phyloP scores from a whole-genome alignment of 2,888 invertebrate species.

The Resseliella maxima region DNA sequence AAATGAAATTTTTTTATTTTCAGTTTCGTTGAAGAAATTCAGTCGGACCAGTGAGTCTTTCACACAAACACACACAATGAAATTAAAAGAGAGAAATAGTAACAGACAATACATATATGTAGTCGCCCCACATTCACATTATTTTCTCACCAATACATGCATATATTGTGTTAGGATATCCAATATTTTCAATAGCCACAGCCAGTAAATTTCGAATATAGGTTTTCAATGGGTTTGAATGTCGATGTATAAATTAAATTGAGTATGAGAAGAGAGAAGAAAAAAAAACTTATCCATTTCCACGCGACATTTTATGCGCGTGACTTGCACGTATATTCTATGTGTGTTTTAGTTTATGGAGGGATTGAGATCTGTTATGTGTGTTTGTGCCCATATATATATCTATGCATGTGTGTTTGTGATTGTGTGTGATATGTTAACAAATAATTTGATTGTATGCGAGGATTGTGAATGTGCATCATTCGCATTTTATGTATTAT shows the following conservation, averaged over 20 bases:
- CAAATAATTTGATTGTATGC: not conserved
- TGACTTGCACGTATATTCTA: not conserved
- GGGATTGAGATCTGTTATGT: not conserved
- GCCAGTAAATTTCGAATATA: not conserved
- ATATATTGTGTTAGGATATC: not conserved
- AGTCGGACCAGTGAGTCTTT: not conserved
- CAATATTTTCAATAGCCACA: not conserved
- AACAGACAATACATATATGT: not conserved
- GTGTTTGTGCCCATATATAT: not conserved
- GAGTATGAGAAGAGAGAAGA: not conserved
- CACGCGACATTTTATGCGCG: not conserved
- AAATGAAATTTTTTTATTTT: not conserved
- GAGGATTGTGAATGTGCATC: not conserved
- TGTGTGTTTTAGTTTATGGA: not conserved
- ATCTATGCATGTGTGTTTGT: not conserved
- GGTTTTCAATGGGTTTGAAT: not conserved
- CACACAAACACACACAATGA: not conserved
- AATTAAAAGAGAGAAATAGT: too few species aligned
- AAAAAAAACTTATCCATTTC: not conserved
- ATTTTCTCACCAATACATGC: not conserved
- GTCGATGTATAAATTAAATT: not conserved
- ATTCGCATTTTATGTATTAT: not conserved
- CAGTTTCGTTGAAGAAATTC: not conserved
- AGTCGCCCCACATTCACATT: constrained; percentile 11
- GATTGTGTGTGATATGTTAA: not conserved